Evolutionary conservation across 2,888 invertebrate species (phyloP).

Genomic region (Noctua pronuba): DNA sequence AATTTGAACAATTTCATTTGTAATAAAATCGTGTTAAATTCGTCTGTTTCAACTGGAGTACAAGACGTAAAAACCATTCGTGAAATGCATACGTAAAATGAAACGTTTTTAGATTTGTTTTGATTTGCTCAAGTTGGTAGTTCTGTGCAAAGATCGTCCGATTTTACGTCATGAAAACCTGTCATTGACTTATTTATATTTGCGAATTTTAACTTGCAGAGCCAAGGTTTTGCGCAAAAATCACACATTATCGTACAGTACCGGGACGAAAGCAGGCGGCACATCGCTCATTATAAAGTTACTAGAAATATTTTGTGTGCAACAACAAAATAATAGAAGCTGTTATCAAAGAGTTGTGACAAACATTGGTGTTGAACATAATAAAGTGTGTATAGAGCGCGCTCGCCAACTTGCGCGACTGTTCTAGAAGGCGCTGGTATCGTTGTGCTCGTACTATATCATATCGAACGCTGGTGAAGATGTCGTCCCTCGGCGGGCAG

Average conservation of each 20-base stretch:
- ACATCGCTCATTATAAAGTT: conserved; percentile 9
- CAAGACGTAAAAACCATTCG: neutral
- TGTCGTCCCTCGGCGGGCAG: conserved; percentile 86
- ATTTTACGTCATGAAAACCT: conserved; percentile 82
- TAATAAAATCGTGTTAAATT: neutral
- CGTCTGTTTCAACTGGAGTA: neutral
- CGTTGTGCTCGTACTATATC: neutral
- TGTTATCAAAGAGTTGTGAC: neutral
- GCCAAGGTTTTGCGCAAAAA: conserved; percentile 50
- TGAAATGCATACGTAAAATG: conserved; percentile 36
- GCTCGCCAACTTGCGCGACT: conserved; percentile 22
- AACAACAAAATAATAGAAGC: conserved; percentile 15
- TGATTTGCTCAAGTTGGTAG: conserved; percentile 78
- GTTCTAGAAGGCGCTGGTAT: conserved; percentile 46
- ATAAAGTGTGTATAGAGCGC: conserved; percentile 7
- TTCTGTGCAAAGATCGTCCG: conserved; percentile 75
- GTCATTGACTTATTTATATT: conserved; percentile 82
- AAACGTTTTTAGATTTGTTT: conserved; percentile 71
- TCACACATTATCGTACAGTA: conserved; percentile 34
- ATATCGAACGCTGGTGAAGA: conserved; percentile 52
- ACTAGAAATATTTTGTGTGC: neutral
- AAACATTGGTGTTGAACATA: conserved; percentile 20
- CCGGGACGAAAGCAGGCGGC: neutral
- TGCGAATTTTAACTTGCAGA: conserved; percentile 66
- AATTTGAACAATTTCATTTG: neutral